Evolutionary conservation across 1,140 invertebrate genomes (phyloP).

Genomic region (Brachionus sp.): DNA sequence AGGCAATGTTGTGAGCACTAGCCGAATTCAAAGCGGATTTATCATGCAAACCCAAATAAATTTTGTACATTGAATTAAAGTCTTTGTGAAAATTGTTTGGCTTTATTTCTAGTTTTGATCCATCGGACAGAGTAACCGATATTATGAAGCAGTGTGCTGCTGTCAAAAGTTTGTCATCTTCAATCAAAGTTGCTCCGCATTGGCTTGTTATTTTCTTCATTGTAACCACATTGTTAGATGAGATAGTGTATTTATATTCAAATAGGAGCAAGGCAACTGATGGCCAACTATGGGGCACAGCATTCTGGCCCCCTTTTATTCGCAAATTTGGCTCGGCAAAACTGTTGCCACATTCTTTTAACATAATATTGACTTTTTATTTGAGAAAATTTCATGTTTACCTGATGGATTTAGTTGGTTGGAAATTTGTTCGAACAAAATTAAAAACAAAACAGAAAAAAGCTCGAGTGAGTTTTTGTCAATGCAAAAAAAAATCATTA

Average conservation of each 20-base stretch:
- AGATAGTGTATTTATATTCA: not conserved
- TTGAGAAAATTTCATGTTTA: no score
- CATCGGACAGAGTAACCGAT: not conserved
- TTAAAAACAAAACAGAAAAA: no score
- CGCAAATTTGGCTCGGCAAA: not conserved
- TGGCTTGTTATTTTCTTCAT: not conserved
- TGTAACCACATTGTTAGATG: not conserved
- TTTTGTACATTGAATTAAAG: not conserved
- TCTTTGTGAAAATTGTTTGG: not conserved
- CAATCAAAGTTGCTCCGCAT: not conserved
- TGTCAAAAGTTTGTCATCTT: not conserved
- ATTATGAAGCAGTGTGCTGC: not conserved
- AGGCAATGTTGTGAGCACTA: not conserved
- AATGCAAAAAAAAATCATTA: no score
- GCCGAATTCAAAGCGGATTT: not conserved
- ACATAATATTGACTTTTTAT: no score
- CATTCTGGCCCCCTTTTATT: not conserved
- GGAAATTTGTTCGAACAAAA: no score
- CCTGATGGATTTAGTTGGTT: no score
- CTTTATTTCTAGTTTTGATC: not conserved
- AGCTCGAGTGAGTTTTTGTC: no score
- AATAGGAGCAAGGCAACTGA: not conserved
- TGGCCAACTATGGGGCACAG: not conserved
- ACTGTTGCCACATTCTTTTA: not conserved
- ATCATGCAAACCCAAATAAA: not conserved